Evolutionary conservation across 2,888 invertebrate species (phyloP).

Genomic region (Eremobia ochroleuca): DNA sequence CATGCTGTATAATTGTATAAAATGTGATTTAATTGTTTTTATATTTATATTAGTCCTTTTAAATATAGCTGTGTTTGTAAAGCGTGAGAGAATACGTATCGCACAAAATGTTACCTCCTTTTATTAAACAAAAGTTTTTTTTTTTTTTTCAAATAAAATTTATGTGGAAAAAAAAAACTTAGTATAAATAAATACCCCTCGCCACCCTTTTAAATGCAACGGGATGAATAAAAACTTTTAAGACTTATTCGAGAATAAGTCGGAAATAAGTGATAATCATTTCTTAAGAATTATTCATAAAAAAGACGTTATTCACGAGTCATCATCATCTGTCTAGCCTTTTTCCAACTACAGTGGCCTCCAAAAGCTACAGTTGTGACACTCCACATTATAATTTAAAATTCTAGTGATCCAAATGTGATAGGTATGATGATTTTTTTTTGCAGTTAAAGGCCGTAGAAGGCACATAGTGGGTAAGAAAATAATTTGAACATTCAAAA

Average conservation of each 20-base stretch:
- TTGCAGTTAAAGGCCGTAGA: too few relatives aligned
- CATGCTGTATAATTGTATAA: neutral
- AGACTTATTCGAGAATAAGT: neutral
- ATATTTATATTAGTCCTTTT: conserved; percentile 5
- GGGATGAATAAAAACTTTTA: neutral
- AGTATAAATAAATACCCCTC: neutral
- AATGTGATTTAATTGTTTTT: conserved; percentile 7
- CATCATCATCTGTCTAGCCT: too few relatives aligned
- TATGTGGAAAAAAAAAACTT: neutral
- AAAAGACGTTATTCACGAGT: neutral
- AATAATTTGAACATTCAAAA: too few relatives aligned
- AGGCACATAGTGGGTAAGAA: too few relatives aligned
- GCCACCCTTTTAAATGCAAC: neutral
- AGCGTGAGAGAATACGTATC: neutral
- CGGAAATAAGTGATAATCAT: neutral
- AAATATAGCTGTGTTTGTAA: neutral
- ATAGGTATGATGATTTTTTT: too few relatives aligned
- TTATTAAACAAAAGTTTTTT: neutral
- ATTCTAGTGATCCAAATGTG: too few relatives aligned
- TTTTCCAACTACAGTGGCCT: too few relatives aligned
- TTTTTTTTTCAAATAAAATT: too few relatives aligned
- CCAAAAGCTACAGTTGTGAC: too few relatives aligned
- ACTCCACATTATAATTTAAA: too few relatives aligned
- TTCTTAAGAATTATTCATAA: too few relatives aligned
- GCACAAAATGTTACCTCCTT: conserved; percentile 23